phyloP scores from a whole-genome alignment of 2,797 vertebrate species.

The Gambelia wislizenii region DNA sequence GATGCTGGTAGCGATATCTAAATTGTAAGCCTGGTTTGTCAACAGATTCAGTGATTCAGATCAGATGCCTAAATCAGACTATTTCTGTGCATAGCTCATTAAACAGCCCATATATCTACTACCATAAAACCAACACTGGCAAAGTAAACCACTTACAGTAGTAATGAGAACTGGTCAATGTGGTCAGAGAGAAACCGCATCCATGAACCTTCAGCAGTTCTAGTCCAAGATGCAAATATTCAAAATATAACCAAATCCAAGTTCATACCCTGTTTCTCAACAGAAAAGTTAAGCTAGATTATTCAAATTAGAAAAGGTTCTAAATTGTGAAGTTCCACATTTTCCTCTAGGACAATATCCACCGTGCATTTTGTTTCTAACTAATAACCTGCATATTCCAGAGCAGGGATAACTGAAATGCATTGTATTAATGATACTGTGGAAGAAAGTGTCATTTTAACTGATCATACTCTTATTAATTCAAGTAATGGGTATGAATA shows the following conservation, averaged over 20 bases:
- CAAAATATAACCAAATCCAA: background rate
- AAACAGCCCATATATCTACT: background rate
- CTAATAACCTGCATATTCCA: background rate
- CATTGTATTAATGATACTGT: background rate
- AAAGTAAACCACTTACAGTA: background rate
- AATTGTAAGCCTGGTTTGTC: background rate
- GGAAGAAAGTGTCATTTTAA: background rate
- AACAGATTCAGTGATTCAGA: background rate
- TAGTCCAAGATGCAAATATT: background rate
- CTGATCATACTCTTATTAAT: background rate
- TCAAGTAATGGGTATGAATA: conserved; percentile 13
- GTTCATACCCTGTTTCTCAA: background rate
- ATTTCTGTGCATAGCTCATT: background rate
- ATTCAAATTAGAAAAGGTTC: background rate
- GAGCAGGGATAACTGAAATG: background rate
- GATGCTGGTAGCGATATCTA: background rate
- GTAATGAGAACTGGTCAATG: background rate
- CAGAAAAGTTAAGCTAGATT: background rate
- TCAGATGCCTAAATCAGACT: background rate
- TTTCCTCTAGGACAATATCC: background rate
- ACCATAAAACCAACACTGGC: background rate
- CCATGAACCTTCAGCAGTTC: background rate
- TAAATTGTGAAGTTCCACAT: background rate
- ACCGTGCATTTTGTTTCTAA: background rate
- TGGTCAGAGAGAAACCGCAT: background rate